These are phyloP conservation scores for Pseudorasbora parva DNA, from an alignment of 2,113 vertebrate species.

Conservation along the genomic window DNA sequence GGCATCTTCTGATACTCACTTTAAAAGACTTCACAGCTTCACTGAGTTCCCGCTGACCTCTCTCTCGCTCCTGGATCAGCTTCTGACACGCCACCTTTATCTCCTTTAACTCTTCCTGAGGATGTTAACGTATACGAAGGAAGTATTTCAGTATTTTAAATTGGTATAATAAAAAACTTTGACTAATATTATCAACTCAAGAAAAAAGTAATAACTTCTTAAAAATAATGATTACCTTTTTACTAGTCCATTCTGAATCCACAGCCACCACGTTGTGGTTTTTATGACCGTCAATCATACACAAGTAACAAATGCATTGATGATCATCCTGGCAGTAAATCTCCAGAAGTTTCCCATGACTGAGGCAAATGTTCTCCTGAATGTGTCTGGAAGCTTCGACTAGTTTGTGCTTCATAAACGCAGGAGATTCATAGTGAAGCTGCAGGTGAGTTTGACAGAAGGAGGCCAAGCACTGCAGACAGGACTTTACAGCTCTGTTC, in stretches of 20 bases:
- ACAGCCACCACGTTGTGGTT: not conserved
- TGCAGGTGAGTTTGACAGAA: slow-evolving; percentile 1
- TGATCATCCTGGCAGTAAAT: slow-evolving; percentile 2
- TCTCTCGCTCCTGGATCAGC: slow-evolving; percentile 7
- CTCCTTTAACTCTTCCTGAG: not conserved
- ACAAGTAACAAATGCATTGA: slow-evolving; percentile 30
- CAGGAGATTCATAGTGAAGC: too few species aligned
- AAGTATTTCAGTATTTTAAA: too few species aligned
- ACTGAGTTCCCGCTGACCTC: not conserved
- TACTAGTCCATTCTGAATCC: slow-evolving; percentile 10
- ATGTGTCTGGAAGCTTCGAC: slow-evolving; percentile 11
- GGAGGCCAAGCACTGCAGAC: slow-evolving; percentile 40
- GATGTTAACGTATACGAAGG: not conserved
- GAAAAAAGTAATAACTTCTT: too few species aligned
- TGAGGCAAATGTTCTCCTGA: not conserved
- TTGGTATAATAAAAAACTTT: too few species aligned
- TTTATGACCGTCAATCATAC: slow-evolving; percentile 22
- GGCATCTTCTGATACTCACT: not conserved
- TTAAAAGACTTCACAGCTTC: not conserved
- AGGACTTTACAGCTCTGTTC: slow-evolving; percentile 15
- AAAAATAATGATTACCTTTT: too few species aligned
- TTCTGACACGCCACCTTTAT: not conserved
- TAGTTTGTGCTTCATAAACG: slow-evolving; percentile 8
- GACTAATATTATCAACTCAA: too few species aligned
- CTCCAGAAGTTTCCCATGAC: not conserved